Evolutionary conservation across 2,888 invertebrate genomes (phyloP).

Genomic region (Ferrisia virgata): DNA sequence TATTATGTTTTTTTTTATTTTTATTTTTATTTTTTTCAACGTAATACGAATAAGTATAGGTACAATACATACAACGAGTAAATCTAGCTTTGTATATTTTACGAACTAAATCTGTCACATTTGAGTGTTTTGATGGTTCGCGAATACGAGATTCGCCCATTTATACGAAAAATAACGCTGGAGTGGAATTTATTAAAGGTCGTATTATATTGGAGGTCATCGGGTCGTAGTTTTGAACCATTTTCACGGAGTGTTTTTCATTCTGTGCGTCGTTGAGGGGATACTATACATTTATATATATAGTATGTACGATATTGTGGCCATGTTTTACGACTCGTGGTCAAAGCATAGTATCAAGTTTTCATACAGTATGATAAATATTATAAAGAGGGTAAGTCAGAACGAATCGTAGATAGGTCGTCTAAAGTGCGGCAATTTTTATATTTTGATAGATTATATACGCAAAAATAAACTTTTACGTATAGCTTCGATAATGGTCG

Average conservation of each 20-base stretch:
- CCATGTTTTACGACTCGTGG: background rate
- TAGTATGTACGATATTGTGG: background rate
- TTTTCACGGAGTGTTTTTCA: background rate
- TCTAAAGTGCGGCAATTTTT: background rate
- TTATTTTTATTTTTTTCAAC: too few species aligned
- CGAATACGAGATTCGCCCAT: background rate
- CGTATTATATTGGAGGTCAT: background rate
- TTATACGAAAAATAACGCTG: background rate
- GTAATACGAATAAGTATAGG: too few species aligned
- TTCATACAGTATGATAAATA: background rate
- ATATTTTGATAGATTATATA: background rate
- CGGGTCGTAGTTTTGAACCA: background rate
- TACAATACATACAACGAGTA: background rate
- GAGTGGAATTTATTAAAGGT: background rate
- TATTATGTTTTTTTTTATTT: background rate
- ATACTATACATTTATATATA: too few species aligned
- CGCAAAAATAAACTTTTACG: background rate
- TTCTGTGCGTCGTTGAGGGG: background rate
- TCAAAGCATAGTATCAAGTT: background rate
- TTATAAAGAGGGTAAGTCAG: background rate
- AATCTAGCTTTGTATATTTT: background rate
- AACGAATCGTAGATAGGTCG: background rate
- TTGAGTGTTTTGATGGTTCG: background rate
- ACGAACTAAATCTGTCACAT: background rate
- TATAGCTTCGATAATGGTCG: background rate